phyloP scores from a whole-genome alignment of 2,797 vertebrate species.

The Buceros bicornis region DNA sequence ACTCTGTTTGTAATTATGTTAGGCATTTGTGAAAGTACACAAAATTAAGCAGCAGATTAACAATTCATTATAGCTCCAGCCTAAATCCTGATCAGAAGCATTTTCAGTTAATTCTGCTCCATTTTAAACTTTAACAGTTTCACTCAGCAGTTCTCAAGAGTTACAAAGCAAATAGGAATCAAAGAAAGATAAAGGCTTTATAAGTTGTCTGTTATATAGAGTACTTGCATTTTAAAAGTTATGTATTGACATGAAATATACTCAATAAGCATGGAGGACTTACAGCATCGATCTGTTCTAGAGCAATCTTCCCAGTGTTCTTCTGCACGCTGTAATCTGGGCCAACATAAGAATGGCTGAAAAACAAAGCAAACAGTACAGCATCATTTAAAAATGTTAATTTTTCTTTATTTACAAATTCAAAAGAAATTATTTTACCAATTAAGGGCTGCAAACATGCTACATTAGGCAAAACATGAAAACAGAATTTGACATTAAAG shows the following conservation, averaged over 20 bases:
- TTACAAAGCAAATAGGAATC: not conserved
- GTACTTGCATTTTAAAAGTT: not conserved
- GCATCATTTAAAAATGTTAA: not conserved
- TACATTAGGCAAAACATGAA: not conserved
- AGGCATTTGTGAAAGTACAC: not conserved
- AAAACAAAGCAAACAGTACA: conserved; percentile 47
- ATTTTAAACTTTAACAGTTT: not conserved
- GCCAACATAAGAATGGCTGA: conserved; percentile 93
- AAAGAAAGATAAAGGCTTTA: not conserved
- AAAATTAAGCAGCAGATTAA: not conserved
- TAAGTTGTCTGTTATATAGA: not conserved
- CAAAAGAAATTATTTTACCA: not conserved
- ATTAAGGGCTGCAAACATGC: not conserved
- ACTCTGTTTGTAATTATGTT: not conserved
- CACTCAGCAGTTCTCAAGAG: not conserved
- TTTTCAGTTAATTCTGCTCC: not conserved
- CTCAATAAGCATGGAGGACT: conserved; percentile 67
- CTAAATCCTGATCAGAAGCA: not conserved
- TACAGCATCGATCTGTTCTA: conserved; percentile 95
- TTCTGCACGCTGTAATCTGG: conserved; percentile 94
- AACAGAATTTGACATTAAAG: not conserved
- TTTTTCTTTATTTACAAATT: not conserved
- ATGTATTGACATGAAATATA: not conserved
- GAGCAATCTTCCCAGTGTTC: conserved; percentile 91
- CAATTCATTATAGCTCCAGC: not conserved